Base-by-base conservation (phyloP, 1,140 invertebrate species). In the Drosophila asahinai region DNA sequence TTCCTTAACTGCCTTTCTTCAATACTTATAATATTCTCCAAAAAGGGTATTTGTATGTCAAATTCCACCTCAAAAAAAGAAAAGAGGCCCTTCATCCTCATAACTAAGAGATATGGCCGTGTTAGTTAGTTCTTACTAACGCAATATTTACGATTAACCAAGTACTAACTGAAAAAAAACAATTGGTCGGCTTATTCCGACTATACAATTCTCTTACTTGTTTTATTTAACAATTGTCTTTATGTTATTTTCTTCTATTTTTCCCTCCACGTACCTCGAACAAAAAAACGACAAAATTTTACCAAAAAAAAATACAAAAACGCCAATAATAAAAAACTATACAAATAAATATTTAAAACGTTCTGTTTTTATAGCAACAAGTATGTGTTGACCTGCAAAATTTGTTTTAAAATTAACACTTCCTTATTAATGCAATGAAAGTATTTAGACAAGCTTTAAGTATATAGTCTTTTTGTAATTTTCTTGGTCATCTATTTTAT, bases 181-280 rank as follows among this genome's bases (percentile, higher is more conserved):
- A 38, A 15, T 8, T 22, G 52, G 52, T 55, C 52, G 52, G 52
- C 38, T 55, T 14, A 22, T 1, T 1, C 11, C 52, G 52, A 55
- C 52, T 33, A 55, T 55, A 19, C 17, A 55, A 55, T 55, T 55
- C 38, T 55, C 33, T 38, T 55, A 55, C 52, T 55, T 55, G 4
- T 55, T 55, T 55, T 38, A 38, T 55, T 55, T 55, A 55, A 55
- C 52, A 55, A 55, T 55, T 55, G 33, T 55, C 52, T 55, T 55
- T 55, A 55, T 55, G 19, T 55, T 55, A 55, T 55, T 55, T 55
- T 55, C 52, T 55, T 55, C 52, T 55, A 55, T 55, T 55, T 55
- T 55, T 55, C 52, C 52, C 52, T 55, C 52, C 52, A 38, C 52
- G 52, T 38, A 38, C 52, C 52, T 55, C 52, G 19, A 55, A 38